These are phyloP conservation scores for Turritopsis dohrnii DNA, from an alignment of 30 jellyfish, hydroid and myxozoan species.

Conservation along the genomic window DNA sequence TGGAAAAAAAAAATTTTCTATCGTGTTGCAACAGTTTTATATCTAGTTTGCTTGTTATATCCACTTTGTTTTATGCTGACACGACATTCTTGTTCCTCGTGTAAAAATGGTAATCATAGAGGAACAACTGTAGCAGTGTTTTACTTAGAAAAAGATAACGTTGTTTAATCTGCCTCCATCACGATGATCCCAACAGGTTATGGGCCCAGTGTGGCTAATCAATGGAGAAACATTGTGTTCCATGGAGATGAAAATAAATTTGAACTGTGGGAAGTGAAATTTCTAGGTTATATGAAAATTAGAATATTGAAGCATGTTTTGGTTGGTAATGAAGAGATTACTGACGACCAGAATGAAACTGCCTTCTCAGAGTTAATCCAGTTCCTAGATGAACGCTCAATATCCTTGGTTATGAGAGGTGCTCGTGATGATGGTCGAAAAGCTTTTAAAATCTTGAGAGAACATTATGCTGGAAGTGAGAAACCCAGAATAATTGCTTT, in stretches of 20 bases:
- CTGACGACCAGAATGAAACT: conserved; percentile 27
- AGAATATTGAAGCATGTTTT: conserved; percentile 25
- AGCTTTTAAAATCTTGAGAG: conserved; percentile 32
- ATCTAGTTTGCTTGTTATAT: not conserved
- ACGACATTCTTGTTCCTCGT: not conserved
- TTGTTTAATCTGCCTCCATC: conserved; percentile 9
- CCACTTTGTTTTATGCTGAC: not conserved
- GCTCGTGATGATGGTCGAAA: conserved; percentile 26
- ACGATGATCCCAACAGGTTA: conserved; percentile 26
- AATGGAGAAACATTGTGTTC: conserved; percentile 30
- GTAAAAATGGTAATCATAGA: too few species aligned
- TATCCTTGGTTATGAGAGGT: conserved; percentile 18
- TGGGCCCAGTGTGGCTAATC: conserved; percentile 40
- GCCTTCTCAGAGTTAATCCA: conserved; percentile 28
- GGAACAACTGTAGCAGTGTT: too few species aligned
- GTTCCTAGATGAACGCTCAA: conserved; percentile 29
- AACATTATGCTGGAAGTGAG: conserved; percentile 42
- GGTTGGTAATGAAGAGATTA: conserved; percentile 23
- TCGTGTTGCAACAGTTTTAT: too few species aligned
- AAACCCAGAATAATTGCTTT: conserved; percentile 26
- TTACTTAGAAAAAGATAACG: too few species aligned
- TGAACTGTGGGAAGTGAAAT: too few species aligned
- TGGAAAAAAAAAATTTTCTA: too few species aligned
- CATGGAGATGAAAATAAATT: conserved; percentile 39
- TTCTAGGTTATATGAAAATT: conserved; percentile 31